Percentiles rank a stretch among this genome's conserved stretches.
Conservation (phyloP, 2,797 vertebrate genomes). For the Spinibarbus caldwelli region DNA sequence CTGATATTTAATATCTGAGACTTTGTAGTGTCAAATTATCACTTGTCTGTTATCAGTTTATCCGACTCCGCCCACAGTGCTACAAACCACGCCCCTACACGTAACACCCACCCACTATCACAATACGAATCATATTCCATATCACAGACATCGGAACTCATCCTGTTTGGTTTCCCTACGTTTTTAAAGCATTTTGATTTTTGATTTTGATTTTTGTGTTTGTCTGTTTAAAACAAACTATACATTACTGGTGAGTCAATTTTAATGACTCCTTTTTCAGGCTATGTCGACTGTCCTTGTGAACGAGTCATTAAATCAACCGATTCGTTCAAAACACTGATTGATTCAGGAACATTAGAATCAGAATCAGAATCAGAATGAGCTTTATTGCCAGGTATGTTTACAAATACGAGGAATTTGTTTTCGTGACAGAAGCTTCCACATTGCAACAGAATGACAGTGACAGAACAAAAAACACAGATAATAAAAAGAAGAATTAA, state of each 20-base stretch:
- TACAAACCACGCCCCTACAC: no score
- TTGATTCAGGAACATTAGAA: neutral
- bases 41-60: neutral
- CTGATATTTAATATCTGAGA: neutral
- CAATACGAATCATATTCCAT: neutral
- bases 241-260: neutral
- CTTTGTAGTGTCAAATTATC: neutral
- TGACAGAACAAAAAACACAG: no score
- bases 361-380: no score
- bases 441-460: no score
- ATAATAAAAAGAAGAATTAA: no score
- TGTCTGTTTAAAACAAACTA: neutral
- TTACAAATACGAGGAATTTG: no score
- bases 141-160: neutral
- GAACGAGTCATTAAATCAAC: neutral
- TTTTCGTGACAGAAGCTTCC: no score
- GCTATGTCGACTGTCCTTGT: neutral
- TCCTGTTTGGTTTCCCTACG: neutral
- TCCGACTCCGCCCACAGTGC: neutral
- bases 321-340: neutral
- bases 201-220: neutral
- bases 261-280: neutral
- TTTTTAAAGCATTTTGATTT: neutral
- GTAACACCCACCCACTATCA: no score
- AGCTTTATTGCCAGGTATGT: no score